Evolutionary conservation across 2,113 vertebrate genomes (phyloP).

Genomic region (Sprattus sprattus): DNA sequence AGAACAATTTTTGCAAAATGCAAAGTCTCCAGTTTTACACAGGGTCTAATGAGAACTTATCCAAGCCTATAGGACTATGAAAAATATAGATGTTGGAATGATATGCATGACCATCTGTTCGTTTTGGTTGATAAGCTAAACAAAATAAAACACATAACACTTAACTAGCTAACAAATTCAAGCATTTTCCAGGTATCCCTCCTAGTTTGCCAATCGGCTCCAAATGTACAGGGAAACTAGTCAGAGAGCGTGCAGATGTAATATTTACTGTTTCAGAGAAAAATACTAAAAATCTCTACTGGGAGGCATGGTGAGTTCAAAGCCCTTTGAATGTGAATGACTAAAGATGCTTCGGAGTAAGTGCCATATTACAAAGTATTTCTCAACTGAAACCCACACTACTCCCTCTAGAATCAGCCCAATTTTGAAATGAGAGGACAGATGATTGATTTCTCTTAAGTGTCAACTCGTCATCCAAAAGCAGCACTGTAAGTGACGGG

Average conservation of each 20-base stretch:
- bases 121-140: background rate
- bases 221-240: background rate
- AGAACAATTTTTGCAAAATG: background rate
- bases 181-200: conserved; percentile 71
- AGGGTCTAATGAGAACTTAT: background rate
- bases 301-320: background rate
- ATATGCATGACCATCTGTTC: background rate
- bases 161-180: conserved; percentile 58
- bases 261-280: background rate
- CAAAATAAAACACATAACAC: background rate
- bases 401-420: background rate
- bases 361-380: background rate
- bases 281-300: background rate
- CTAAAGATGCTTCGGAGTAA: background rate
- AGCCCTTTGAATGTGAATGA: background rate
- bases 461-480: background rate
- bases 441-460: background rate
- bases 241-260: background rate
- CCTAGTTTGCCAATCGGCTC: conserved; percentile 23
- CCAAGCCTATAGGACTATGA: background rate
- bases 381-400: background rate
- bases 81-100: background rate
- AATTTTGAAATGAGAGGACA: background rate
- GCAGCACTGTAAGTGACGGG: background rate
- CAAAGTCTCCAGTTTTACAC: background rate